Evolutionary conservation across 2,888 invertebrate species (phyloP), one percentile per base, ranked within the genome.

Genomic region (Cantharis nigra): DNA sequence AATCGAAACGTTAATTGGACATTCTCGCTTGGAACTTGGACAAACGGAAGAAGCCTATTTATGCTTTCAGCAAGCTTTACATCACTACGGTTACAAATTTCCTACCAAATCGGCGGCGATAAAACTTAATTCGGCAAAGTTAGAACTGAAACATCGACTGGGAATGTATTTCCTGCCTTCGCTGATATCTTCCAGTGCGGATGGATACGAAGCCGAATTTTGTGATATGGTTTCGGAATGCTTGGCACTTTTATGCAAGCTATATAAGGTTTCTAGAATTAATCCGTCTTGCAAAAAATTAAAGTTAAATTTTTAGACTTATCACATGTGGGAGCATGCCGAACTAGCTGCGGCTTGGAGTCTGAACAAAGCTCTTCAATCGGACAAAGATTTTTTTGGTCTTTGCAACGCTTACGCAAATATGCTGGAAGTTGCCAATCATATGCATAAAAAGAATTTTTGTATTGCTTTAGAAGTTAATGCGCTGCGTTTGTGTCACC

Each of bases 271-370:
- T 23, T 23, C 9, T 3, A 3, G 18, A 11, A 64, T 64, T 64
- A 18, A 4, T 10, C 9, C 3, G 3, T 3, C 1, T 64, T 16
- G 5, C 9, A 9, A 16, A 13, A 16, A 18, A 64, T 13, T 4
- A 20, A 64, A 11, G 28, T 65, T 9, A 16, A 14, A 3, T 33
- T 28, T 69, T 63, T 71, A 86, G 86, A 78, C 80, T 0, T 86
- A 85, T 79, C 82, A 85, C 4, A 86, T 87, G 85, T 87, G 86
- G 83, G 82, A 86, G 11, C 90, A 90, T 70, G 91, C 92, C 0
- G 88, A 88, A 70, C 83, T 92, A 72, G 91, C 92, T 3, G 92
- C 92, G 0, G 88, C 91, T 75, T 91, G 92, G 91, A 88, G 91
- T 20, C 84, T 92, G 65, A 90, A 89, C 72, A 89, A 89, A 77